Evolutionary conservation across 2,888 invertebrate species (phyloP), one percentile per base, ranked within the genome.

Genomic region (Conistra vaccinii): DNA sequence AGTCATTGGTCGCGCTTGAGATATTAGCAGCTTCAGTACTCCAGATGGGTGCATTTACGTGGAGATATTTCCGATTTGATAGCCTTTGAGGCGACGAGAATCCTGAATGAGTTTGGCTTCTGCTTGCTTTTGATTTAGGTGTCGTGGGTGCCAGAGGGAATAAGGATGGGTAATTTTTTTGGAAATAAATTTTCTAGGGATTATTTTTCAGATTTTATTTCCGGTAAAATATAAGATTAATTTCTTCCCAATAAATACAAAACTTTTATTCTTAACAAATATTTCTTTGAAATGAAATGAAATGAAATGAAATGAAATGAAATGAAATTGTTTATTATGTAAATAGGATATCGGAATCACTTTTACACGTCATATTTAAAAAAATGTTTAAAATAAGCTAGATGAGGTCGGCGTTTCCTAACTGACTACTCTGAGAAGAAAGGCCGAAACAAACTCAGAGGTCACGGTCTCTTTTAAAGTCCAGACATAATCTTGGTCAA

Each of bases 1-100:
- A 91, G 91, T 92, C 91, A 91, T 91, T 93, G 93, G 94, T 93
- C 92, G 89, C 94, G 92, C 91, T 93, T 95, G 96, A 96, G 95
- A 96, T 96, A 96, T 96, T 95, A 95, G 95, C 92, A 94, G 94
- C 91, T 91, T 91, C 90, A 89, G 89, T 84, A 80, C 89, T 88
- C 91, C 91, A 94, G 94, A 94, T 94, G 94, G 92, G 92, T 94
- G 95, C 94, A 94, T 94, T 94, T 92, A 93, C 89, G 91, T 90
- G 90, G 93, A 94, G 95, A 94, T 95, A 93, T 93, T 94, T 91
- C 90, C 91, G 91, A 89, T 92, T 92, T 92, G 95, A 95, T 95
- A 95, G 92, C 92, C 93, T 94, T 94, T 94, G 95, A 95, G 92
- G 88, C 76, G 75, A 83, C 78, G 87, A 82, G 87, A 87, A 87